Evolutionary conservation across 2,888 invertebrate species (phyloP).

Genomic region (Conomelus anceps): DNA sequence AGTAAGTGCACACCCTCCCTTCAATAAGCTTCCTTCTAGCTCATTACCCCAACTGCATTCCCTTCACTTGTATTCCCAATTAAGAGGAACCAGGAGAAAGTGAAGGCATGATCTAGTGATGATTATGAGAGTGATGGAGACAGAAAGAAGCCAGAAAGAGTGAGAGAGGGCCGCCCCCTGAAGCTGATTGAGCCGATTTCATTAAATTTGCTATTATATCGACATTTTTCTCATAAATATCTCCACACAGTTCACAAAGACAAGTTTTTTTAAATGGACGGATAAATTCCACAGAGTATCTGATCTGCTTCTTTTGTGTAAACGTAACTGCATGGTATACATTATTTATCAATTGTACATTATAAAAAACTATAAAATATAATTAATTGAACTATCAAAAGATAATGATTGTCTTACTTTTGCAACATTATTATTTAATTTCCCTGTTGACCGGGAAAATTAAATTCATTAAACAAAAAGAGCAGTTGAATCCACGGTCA

Average conservation of each 20-base stretch:
- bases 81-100: background rate
- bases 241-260: constrained; percentile 26
- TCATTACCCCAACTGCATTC: background rate
- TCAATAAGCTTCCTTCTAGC: background rate
- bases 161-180: constrained; percentile 31
- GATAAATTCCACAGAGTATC: constrained; percentile 33
- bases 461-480: background rate
- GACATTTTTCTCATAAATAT: constrained; percentile 27
- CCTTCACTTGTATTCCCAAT: background rate
- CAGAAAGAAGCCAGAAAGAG: background rate
- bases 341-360: background rate
- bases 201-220: constrained; percentile 27
- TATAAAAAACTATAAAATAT: background rate
- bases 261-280: constrained; percentile 33
- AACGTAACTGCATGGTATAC: background rate
- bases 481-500: background rate
- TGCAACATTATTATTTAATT: background rate
- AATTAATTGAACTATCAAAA: constrained; percentile 1
- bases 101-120: background rate
- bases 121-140: background rate
- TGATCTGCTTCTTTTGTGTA: constrained; percentile 8
- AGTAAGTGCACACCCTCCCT: background rate
- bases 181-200: constrained; percentile 34
- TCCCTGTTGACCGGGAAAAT: background rate
- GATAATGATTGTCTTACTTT: constrained; percentile 10